Percentiles rank a stretch among this genome's conserved stretches.
Evolutionary conservation across 2,113 vertebrate species (phyloP).

Genomic region (Corydoras sp.): DNA sequence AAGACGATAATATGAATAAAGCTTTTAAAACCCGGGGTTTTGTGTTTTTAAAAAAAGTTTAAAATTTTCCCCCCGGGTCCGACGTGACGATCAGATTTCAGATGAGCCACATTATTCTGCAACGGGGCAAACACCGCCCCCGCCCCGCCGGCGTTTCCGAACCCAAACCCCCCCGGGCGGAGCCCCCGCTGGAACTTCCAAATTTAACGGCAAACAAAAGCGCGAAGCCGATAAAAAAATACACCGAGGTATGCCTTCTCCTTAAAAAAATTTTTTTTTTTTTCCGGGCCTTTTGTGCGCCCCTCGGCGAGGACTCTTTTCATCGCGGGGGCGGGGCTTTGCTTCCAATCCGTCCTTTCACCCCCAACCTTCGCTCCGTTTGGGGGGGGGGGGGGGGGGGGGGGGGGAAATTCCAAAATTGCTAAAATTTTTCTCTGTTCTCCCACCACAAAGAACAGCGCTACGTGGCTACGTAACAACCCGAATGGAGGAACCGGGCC

Average conservation of each 20-base stretch:
- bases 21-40: no score
- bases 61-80: not conserved
- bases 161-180: constrained; percentile 3
- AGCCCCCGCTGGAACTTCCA: not conserved
- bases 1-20: no score
- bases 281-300: constrained; percentile 7
- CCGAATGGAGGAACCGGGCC: not conserved
- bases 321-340: constrained; percentile 9
- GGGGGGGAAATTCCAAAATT: constrained; percentile 31
- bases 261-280: constrained; percentile 10
- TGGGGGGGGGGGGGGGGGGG: no score
- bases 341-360: constrained; percentile 5
- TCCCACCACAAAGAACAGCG: constrained; percentile 18
- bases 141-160: not conserved
- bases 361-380: constrained; percentile 17
- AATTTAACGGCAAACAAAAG: constrained; percentile 2
- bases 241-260: not conserved
- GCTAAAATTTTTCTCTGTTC: constrained; percentile 39
- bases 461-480: not conserved
- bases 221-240: not conserved
- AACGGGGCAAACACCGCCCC: not conserved
- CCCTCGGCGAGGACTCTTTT: not conserved
- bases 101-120: no score
- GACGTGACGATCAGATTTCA: not conserved
- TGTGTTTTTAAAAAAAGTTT: not conserved